Conservation (phyloP, 2,113 vertebrate species). For the Amblyornis subalaris region DNA sequence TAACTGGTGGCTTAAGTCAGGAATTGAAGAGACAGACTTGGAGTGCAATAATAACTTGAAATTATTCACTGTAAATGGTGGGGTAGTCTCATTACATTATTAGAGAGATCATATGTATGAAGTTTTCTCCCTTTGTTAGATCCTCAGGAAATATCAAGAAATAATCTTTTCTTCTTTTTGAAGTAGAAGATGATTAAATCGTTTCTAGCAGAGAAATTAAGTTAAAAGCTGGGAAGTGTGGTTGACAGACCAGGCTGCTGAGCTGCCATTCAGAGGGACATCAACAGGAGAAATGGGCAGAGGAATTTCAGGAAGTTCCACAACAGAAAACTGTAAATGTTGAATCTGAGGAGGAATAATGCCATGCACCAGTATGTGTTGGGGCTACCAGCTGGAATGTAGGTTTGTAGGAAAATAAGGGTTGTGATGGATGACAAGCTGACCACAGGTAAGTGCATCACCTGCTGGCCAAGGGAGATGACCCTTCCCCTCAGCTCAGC, state of each 20-base stretch:
- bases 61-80: neutral
- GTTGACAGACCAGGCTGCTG: neutral
- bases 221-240: neutral
- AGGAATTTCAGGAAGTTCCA: neutral
- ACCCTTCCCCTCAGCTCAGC: neutral
- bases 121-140: neutral
- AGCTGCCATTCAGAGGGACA: neutral
- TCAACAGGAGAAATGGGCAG: neutral
- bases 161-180: neutral
- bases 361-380: accelerated
- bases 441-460: neutral
- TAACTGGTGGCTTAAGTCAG: neutral
- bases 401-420: neutral
- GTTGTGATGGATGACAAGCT: neutral
- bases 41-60: neutral
- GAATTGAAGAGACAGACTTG: neutral
- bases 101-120: neutral
- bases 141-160: neutral
- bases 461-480: neutral
- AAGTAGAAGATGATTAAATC: neutral
- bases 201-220: neutral
- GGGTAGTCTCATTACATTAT: neutral
- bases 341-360: neutral
- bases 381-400: neutral
- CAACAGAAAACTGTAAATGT: neutral